Base-by-base conservation (phyloP, 2,797 vertebrate species). In the Babyrousa celebensis region DNA sequence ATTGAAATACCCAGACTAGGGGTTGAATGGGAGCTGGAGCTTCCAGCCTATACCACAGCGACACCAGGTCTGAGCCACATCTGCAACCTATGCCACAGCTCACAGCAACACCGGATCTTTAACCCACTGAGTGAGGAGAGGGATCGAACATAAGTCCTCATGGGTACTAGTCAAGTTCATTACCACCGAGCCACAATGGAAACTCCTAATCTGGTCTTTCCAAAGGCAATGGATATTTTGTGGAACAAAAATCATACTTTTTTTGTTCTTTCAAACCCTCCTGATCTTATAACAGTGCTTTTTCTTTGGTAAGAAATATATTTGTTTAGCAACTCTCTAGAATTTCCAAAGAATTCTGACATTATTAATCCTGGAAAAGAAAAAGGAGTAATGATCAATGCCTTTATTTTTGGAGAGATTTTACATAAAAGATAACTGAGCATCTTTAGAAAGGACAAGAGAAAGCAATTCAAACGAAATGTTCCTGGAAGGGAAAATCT, bases 401-500 rank as follows among this genome's bases (percentile, higher is more conserved):
- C 1, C 18, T 82, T 70, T 65, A 65, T 54, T 82, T 93, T 16
- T 75, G 58, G 20, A 82, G 83, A 95, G 6, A 65, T 6, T 5
- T 65, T 32, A 86, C 40, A 95, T 3, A 82, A 94, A 89, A 89
- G 29, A 77, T 25, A 91, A 89, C 23, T 62, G 17, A 74, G 8
- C 29, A 86, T 54, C 29, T 63, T 86, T 52, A 84, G 48, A 72
- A 94, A 87, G n/a, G 62, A 86, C 48, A 63, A 29, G 21, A 72
- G 65, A 54, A 92, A 70, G 48, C 29, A 70, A 32, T 52, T 60
- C 60, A 48, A 25, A 32, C 16, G 80, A 88, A 91, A 63, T 6
- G 2, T 17, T 65, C 25, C 17, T 12, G 52, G 56, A 36, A 75
- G 54, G 12, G 84, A 86, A 80, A 65, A 20, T 25, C 56, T 89